Evolutionary conservation across 1,140 invertebrate genomes (phyloP).

Genomic region (Drosophila pallidifrons): DNA sequence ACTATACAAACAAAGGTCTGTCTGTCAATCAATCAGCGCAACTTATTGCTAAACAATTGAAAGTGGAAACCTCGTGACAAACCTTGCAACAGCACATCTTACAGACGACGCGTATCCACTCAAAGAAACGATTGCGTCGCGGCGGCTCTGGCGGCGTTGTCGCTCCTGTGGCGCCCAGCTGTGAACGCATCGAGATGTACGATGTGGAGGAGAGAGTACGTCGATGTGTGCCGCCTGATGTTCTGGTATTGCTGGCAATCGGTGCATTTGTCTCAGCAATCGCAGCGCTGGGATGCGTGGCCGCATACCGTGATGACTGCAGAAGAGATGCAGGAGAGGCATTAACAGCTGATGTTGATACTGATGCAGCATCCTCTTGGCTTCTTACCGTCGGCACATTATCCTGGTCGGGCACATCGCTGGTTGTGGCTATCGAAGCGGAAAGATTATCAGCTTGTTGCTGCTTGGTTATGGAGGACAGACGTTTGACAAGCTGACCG

Average conservation of each 20-base stretch:
- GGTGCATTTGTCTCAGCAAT: constrained; percentile 52
- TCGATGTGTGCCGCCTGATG: constrained; percentile 49
- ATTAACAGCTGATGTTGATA: constrained; percentile 12
- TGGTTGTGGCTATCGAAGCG: constrained; percentile 24
- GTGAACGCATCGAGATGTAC: constrained; percentile 75
- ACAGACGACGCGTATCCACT: constrained; percentile 58
- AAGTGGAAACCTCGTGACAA: constrained; percentile 27
- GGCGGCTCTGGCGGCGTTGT: constrained; percentile 48
- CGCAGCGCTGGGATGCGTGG: constrained; percentile 72
- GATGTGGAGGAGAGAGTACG: constrained; percentile 71
- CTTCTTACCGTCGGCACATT: constrained; percentile 70
- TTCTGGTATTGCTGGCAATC: constrained; percentile 12
- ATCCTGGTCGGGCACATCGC: constrained; percentile 55
- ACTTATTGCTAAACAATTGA: constrained; percentile 9
- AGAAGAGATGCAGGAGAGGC: constrained; percentile 35
- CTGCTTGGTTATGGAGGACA: constrained; percentile 11
- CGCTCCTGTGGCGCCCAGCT: constrained; percentile 37
- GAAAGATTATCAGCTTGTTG: constrained; percentile 24
- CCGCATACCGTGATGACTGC: constrained; percentile 69
- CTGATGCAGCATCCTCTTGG: background rate
- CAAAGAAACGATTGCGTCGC: constrained; percentile 61
- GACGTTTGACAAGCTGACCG: constrained; percentile 52
- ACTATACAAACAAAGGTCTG: background rate
- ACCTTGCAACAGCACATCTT: constrained; percentile 74
- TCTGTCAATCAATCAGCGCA: constrained; percentile 18